Evolutionary conservation across 2,888 invertebrate species (phyloP).

Genomic region (Nowickia ferox): DNA sequence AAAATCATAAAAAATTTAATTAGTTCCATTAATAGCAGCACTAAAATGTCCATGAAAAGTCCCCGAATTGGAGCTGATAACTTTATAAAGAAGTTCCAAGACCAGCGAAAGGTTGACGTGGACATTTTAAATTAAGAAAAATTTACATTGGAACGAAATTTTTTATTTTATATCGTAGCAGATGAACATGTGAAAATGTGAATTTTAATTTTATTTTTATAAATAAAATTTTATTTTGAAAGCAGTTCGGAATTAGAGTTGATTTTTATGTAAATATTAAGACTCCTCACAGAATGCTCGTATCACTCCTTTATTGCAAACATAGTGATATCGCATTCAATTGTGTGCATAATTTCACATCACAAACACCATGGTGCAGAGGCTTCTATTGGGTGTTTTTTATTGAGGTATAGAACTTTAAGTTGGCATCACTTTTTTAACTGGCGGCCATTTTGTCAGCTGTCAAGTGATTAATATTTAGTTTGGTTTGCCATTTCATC

Average conservation of each 20-base stretch:
- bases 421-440: no score
- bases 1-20: conserved; percentile 45
- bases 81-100: background rate
- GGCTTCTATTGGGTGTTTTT: no score
- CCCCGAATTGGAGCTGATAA: background rate
- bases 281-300: background rate
- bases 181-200: background rate
- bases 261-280: no score
- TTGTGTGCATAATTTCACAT: no score
- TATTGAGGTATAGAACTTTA: no score
- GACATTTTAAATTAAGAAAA: conserved; percentile 23
- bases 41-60: background rate
- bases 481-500: no score
- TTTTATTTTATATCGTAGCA: background rate
- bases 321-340: no score
- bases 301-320: no score
- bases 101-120: background rate
- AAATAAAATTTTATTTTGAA: background rate
- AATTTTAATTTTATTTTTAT: background rate
- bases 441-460: no score
- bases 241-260: background rate
- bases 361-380: no score
- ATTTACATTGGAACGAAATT: background rate
- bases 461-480: no score
- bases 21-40: conserved; percentile 16